A percentile compares a stretch with the other conserved stretches of the same genome.
Conservation (phyloP, 2,797 vertebrate genomes). For the Buphagus erythrorhynchus region DNA sequence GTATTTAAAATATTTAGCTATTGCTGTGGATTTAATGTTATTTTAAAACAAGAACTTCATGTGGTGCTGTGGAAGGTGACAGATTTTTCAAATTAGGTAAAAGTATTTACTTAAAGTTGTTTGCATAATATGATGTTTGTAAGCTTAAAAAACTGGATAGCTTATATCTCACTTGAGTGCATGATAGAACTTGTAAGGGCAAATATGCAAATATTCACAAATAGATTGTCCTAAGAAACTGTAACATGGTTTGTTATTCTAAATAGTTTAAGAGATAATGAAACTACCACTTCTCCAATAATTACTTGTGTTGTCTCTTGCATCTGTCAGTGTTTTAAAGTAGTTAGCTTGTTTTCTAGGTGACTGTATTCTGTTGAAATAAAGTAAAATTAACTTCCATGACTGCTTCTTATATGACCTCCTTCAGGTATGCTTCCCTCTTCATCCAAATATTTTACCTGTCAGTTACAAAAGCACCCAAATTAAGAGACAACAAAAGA, state of each 20-base stretch:
- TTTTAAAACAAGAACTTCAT: conserved; percentile 15
- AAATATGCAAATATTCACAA: not conserved
- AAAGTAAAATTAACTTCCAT: not conserved
- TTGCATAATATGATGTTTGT: conserved; percentile 3
- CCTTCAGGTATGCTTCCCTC: not conserved
- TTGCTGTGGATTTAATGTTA: not conserved
- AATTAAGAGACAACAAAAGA: not conserved
- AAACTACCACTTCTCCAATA: not conserved
- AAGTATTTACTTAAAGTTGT: conserved; percentile 1
- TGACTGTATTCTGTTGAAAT: conserved; percentile 12
- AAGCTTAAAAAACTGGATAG: not conserved
- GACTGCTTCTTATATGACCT: not conserved
- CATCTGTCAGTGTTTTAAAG: not conserved
- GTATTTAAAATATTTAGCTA: conserved; percentile 18
- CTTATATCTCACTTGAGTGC: conserved; percentile 19
- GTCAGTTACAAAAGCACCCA: not conserved
- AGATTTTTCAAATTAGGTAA: conserved; percentile 11
- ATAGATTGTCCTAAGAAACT: conserved; percentile 4
- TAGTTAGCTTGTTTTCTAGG: conserved; percentile 35
- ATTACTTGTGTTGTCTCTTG: conserved; percentile 22
- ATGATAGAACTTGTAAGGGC: not conserved
- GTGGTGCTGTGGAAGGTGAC: conserved; percentile 38
- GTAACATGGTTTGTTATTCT: conserved; percentile 18
- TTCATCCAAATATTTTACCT: not conserved
- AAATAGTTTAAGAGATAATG: not conserved